Base-by-base conservation (phyloP, 2,888 invertebrate species). In the Tridacna crocea region DNA sequence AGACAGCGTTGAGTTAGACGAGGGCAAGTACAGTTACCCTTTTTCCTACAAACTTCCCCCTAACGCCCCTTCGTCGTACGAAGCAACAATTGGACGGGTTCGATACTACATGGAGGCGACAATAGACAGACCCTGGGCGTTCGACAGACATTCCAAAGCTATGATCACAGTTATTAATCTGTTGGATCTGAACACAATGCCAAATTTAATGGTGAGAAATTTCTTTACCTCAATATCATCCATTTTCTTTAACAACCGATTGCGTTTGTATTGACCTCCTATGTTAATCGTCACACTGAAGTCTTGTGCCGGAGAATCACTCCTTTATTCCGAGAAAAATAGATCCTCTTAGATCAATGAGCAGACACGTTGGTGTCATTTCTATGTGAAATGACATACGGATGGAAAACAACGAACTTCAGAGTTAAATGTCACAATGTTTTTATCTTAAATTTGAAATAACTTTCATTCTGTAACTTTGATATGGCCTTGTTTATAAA, bases 51-150 rank as follows among this genome's bases (percentile, higher is more conserved):
- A 96, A 13, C 94, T 97, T 83, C 97, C 97, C 6, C 95, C 95
- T 2, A 77, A 58, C 58, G 63, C 89, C 4, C 92, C 92, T 6
- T 87, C 90, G 11, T 90, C 91, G 12, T 92, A 87, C 78, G 92
- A 92, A 79, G 90, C 90, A 15, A 58, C 26, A 2, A 79, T 81
- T 19, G 96, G 90, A 95, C 95, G 92, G 97, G 98, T 98, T 51
- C 95, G 97, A 27, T 98, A 98, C 92, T 96, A 96, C 13, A 95
- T 97, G 13, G 97, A 97, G 94, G 97, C 97, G 0, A 96, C 96
- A 0, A 95, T 98, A n/a, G 97, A 98, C 91, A 95, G 97, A 24
- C 96, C 97, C 11, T 97, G 97, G 96, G 97, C 97, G 90, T 96
- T 97, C 92, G 97, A 98, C 94, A 96, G 97, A 91, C 97, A 97